phyloP scores from a whole-genome alignment of 2,797 vertebrate genomes.

The Gouania willdenowi region DNA sequence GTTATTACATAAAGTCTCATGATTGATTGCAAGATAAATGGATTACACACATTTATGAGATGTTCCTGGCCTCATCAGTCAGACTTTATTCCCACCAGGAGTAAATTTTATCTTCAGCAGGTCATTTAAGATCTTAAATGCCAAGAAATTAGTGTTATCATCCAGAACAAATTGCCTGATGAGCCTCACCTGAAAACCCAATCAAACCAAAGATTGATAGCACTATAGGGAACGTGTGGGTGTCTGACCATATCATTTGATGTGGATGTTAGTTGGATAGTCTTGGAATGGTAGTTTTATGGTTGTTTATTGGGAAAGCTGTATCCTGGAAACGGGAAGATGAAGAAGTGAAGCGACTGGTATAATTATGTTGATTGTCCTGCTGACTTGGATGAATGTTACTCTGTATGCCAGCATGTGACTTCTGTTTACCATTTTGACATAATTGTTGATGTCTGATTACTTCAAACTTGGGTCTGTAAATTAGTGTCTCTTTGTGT shows the following conservation, averaged over 20 bases:
- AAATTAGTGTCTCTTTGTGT: no score
- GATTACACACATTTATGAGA: constrained; percentile 20
- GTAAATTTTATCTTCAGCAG: constrained; percentile 23
- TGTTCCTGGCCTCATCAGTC: constrained; percentile 23
- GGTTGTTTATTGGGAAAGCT: not conserved
- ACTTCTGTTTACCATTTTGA: constrained; percentile 5
- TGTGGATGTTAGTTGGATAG: not conserved
- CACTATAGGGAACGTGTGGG: not conserved
- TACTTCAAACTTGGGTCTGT: no score
- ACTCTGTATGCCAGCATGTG: no score
- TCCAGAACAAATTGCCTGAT: constrained; percentile 21
- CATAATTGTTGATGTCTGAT: no score
- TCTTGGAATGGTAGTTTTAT: not conserved
- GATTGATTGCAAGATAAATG: constrained; percentile 25
- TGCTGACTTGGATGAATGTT: no score
- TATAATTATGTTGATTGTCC: not conserved
- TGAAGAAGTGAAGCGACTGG: no score
- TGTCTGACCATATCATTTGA: not conserved
- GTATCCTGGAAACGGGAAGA: constrained; percentile 3
- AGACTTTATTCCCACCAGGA: constrained; percentile 22
- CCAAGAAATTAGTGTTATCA: constrained; percentile 33
- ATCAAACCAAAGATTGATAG: constrained; percentile 7
- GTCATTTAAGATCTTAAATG: constrained; percentile 15
- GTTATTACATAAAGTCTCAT: constrained; percentile 16
- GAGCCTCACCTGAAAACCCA: constrained; percentile 30